phyloP scores from a whole-genome alignment of 2,797 vertebrate species.

The Cirrhinus mrigala region DNA sequence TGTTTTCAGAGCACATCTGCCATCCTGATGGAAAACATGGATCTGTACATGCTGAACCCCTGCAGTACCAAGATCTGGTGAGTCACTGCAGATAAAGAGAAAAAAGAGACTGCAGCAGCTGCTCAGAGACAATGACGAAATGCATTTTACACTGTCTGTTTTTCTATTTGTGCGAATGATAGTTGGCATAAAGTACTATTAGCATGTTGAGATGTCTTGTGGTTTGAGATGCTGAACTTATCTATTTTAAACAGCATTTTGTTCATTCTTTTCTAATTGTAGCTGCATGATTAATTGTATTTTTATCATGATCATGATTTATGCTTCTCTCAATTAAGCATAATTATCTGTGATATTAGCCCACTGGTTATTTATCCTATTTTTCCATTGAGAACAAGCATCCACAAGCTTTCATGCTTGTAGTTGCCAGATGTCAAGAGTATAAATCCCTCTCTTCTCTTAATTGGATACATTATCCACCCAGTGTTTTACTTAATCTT shows the following conservation, averaged over 20 bases:
- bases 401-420: background rate
- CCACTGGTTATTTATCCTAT: background rate
- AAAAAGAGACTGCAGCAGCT: background rate
- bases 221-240: background rate
- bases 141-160: background rate
- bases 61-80: constrained; percentile 99
- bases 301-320: background rate
- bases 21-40: constrained; percentile 99
- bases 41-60: constrained; percentile 98
- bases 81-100: constrained; percentile 59
- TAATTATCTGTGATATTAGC: background rate
- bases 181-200: background rate
- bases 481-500: background rate
- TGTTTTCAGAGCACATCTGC: constrained; percentile 91
- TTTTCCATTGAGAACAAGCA: background rate
- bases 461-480: background rate
- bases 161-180: background rate
- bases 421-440: background rate
- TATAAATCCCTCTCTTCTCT: background rate
- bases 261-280: background rate
- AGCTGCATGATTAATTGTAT: background rate
- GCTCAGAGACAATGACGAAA: background rate
- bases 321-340: background rate
- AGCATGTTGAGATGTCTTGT: background rate
- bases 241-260: background rate